Base-by-base conservation (phyloP, 35 echinoderm and acorn worm genomes). In the Apostichopus japonicus region DNA sequence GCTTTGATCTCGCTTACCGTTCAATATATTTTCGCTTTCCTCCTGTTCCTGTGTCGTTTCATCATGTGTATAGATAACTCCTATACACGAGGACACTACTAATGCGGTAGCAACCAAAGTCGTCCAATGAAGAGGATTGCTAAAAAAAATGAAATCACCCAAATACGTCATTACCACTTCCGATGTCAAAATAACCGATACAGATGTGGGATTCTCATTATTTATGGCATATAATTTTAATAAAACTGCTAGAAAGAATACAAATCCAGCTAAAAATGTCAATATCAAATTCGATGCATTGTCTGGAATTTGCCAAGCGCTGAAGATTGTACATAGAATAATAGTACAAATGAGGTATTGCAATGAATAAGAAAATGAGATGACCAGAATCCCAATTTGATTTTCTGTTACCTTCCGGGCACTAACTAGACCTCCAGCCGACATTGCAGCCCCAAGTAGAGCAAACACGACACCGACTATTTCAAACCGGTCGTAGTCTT, bases 151-250 rank as follows among this genome's bases (percentile, higher is more conserved):
- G 51, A n/a, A 53, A 80, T 13, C 13, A 14, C 78, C 78, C 51
- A 80, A 6, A 23, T 80, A 80, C 78, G 78, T 80, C 78, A 80
- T 27, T 5, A 80, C 10, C 22, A 80, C 78, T 80, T 80, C 78
- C 22, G 78, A 27, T 13, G 78, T 80, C 78, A 80, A 23, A 27
- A 80, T 80, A 14, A 80, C 78, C 14, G 78, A 80, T 23, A 80
- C 78, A 53, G 51, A 11, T 53, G 51, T 23, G 23, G 78, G 78
- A 19, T 80, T 17, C 1, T 80, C 78, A 13, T 53, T 80, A 11
- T 27, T 23, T 13, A 80, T 11, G 10, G 78, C 78, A 23, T 27
- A 53, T 13, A 80, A 80, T n/a, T 23, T 80, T 13, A 80, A 23
- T 24, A 80, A 13, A 10, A 80, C 23, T 11, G 23, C 78, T 8